Base-by-base conservation (phyloP, 2,888 invertebrate genomes). In the Sceliomorpha sp. region DNA sequence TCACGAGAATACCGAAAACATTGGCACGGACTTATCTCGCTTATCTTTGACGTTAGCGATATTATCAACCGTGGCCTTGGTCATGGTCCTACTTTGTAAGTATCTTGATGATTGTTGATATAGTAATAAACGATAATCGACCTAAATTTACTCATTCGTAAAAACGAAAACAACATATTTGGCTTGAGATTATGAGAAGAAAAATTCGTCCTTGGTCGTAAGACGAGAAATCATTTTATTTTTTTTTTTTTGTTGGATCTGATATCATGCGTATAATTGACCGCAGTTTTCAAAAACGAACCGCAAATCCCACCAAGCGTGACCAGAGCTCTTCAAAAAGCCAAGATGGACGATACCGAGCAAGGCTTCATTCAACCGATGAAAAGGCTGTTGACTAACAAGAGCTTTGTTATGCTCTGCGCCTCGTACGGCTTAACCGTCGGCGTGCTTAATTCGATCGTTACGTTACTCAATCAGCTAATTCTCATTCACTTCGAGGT, bases 381-480 rank as follows among this genome's bases (percentile, higher is more conserved):
- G 27, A 89, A 87, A 70, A 88, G 91, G 27, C 89, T 94, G 3
- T 74, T 91, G 27, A 89, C 83, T 15, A 91, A 93, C 76, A 84
- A 84, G 40, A 90, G 90, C 44, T 93, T 91, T 77, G 73, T 92
- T 36, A 81, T 92, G 1, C 89, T 93, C 1, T 90, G 92, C 51
- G 81, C 92, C 26, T 91, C 92, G 0, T 93, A 93, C 75, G 93
- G 94, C 17, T 88, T 94, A 50, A 94, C 93, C 82, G 91, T 93
- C n/a, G 94, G 94, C 0, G 92, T 92, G 4, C 92, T 94, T 81
- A 94, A 94, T 83, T 93, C 92, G 0, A 90, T 94, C 45, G 92
- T 92, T 0, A 94, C 94, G 0, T 88, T 94, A 13, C 90, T 90
- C 13, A 90, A 89, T 72, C 89, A 89, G 67, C 85, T 90, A 55